These are phyloP conservation scores for Poecilia latipinna DNA, from an alignment of 2,113 vertebrate genomes.

Conservation along the genomic window DNA sequence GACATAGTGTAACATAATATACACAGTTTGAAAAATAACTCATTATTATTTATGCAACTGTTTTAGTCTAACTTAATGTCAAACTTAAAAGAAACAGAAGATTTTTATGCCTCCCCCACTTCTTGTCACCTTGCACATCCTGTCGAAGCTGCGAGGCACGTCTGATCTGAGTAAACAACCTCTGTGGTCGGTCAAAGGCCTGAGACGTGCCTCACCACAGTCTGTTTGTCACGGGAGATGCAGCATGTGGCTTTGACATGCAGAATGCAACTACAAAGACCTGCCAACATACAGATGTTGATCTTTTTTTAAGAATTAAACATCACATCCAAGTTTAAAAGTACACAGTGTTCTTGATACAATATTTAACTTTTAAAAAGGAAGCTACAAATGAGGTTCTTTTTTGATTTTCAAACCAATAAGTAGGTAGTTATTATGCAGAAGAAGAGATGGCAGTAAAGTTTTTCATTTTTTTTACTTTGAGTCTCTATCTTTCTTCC, in stretches of 20 bases:
- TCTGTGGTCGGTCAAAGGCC: constrained; percentile 17
- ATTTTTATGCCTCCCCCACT: background rate
- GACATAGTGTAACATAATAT: background rate
- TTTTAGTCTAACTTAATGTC: background rate
- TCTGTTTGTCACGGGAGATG: background rate
- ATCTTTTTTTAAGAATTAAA: background rate
- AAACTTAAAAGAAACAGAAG: rapidly evolving
- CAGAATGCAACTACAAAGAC: background rate
- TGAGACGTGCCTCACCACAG: constrained; percentile 8
- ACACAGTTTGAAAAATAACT: background rate
- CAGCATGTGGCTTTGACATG: background rate
- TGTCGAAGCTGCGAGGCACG: constrained; percentile 12
- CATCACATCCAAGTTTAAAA: background rate
- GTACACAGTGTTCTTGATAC: background rate
- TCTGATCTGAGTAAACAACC: constrained; percentile 19
- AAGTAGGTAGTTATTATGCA: too few relatives aligned
- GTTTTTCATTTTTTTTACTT: too few relatives aligned
- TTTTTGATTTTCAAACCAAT: too few relatives aligned
- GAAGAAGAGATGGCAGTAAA: too few relatives aligned
- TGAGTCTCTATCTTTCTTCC: background rate
- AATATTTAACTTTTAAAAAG: background rate
- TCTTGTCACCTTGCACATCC: constrained; percentile 10
- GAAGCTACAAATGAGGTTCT: background rate
- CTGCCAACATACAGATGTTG: background rate
- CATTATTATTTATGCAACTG: background rate